Conservation (phyloP, 2,113 vertebrate species). For the western clawed frog (Xenopus tropicalis) region DNA sequence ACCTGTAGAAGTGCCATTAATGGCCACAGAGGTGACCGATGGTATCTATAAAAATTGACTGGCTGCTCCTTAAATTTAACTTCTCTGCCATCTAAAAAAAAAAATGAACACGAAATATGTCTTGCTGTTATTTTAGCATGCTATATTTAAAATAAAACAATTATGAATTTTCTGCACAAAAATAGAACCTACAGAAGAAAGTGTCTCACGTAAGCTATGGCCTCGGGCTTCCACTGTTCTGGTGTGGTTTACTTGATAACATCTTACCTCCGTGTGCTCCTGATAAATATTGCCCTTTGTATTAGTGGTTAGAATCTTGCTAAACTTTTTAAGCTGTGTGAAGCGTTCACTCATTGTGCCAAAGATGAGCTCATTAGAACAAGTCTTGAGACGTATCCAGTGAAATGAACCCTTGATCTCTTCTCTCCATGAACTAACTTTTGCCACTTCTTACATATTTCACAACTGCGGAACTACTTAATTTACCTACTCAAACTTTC, state of each 20-base stretch:
- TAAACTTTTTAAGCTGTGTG: conserved; percentile 52
- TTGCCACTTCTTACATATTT: conserved; percentile 28
- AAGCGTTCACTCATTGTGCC: conserved; percentile 49
- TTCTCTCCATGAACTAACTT: conserved; percentile 48
- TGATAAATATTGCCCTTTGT: conserved; percentile 53
- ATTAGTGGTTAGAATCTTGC: conserved; percentile 44
- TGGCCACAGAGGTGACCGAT: no score
- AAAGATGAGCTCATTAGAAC: conserved; percentile 52
- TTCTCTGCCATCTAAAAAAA: no score
- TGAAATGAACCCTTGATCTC: conserved; percentile 45
- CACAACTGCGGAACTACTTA: conserved; percentile 29
- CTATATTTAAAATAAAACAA: no score
- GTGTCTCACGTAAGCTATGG: background rate
- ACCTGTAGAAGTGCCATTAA: no score
- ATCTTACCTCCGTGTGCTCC: conserved; percentile 23
- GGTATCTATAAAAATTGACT: no score
- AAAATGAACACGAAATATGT: no score
- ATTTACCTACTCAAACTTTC: background rate
- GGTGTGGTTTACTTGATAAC: background rate
- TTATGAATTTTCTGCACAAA: no score
- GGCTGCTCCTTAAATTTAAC: no score
- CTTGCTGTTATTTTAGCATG: no score
- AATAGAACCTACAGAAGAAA: no score
- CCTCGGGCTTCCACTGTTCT: background rate
- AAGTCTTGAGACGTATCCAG: conserved; percentile 51